Base-by-base conservation (phyloP, 2,888 invertebrate genomes). In the Conistra vaccinii region DNA sequence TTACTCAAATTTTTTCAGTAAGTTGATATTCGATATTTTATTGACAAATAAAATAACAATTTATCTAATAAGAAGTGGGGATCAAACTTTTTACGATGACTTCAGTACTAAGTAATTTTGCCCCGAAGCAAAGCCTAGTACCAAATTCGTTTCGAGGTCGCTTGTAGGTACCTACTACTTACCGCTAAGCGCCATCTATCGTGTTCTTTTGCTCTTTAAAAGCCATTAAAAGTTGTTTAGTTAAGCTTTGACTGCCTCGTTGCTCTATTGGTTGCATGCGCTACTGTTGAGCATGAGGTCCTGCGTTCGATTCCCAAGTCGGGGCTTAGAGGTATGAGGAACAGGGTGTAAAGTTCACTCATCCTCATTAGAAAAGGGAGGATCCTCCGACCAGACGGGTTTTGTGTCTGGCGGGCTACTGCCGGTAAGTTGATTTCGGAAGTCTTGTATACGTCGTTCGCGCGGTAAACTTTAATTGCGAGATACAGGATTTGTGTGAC, bases 21-120 rank as follows among this genome's bases (percentile, higher is more conserved):
- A 45, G 3, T 75, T 29, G n/a, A 60, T 60, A 32, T 61, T 65
- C 35, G 29, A 78, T 42, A 55, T 58, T 74, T 55, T 80, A 74
- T 67, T 66, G 26, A 45, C 17, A 48, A 35, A 67, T 81, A 61
- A 80, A 81, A 84, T 69, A 58, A 32, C 60, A 83, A 83, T 80
- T 80, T 73, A 39, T 45, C 12, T 67, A 69, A 29, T 42, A 53
- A 53, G 23, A 67, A 63, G 26, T 48, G 26, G 35, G 51, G n/a
- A 39, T 35, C 58, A 45, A 29, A 73, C 17, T 57, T 74, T 79
- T 79, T 69, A 81, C 55, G 66, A 75, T 62, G 57, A 29, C 58
- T 66, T 65, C 48, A 48, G 17, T 35, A 29, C 53, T 60, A 29
- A 39, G 26, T 32, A 48, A 62, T 5, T 35, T 65, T n/a, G 35